phyloP scores from a whole-genome alignment of 2,888 invertebrate species.

The Athalia rosae region DNA sequence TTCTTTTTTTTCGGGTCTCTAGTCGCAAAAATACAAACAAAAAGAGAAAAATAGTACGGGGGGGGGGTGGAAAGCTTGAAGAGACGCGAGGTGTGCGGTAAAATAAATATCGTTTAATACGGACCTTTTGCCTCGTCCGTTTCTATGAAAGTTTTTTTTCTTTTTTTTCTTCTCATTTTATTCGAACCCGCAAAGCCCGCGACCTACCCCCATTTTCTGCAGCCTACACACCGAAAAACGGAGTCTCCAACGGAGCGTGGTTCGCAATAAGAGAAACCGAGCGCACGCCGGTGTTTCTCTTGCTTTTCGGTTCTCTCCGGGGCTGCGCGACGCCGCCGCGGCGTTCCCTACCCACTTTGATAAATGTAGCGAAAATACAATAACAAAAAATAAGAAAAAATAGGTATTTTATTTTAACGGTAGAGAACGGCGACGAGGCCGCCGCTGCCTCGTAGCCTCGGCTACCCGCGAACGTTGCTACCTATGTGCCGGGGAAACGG shows the following conservation, averaged over 20 bases:
- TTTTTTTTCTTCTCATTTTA: background rate
- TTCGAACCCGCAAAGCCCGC: background rate
- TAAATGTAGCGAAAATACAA: constrained; percentile 48
- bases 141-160: no score
- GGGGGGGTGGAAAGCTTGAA: no score
- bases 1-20: no score
- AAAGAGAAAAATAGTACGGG: no score
- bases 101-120: no score
- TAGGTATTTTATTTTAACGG: constrained; percentile 43
- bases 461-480: background rate
- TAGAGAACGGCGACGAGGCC: constrained; percentile 8
- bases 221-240: background rate
- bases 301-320: background rate
- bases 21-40: no score
- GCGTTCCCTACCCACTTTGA: constrained; percentile 37
- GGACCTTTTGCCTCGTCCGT: no score
- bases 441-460: background rate
- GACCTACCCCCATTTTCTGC: background rate
- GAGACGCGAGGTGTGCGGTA: no score
- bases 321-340: constrained; percentile 1
- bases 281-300: background rate
- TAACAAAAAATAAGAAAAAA: constrained; percentile 42
- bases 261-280: constrained; percentile 41
- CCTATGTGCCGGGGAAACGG: background rate
- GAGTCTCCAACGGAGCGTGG: constrained; percentile 17